phyloP scores from a whole-genome alignment of 2,113 vertebrate genomes.

The Sorex fumeus region DNA sequence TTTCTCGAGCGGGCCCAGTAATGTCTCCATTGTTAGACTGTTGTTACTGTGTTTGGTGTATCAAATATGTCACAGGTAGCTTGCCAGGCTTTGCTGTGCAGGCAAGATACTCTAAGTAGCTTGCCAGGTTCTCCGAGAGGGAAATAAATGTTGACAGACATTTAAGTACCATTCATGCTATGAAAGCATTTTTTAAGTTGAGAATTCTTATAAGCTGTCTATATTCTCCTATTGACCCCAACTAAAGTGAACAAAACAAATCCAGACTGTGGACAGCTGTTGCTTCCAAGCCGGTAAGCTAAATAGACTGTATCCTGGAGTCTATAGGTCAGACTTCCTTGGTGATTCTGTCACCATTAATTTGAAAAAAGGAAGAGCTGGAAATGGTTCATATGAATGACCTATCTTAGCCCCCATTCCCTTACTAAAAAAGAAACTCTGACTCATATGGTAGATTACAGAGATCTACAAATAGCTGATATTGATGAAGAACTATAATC shows the following conservation, averaged over 20 bases:
- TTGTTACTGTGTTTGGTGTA: too few species aligned
- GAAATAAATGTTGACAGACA: constrained; percentile 29
- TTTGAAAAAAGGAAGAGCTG: background rate
- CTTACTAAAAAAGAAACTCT: background rate
- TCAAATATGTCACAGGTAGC: too few species aligned
- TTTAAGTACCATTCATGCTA: background rate
- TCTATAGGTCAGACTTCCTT: background rate
- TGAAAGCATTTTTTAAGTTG: background rate
- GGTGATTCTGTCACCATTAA: background rate
- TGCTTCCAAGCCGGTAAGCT: background rate
- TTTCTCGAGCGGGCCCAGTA: too few species aligned
- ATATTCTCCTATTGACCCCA: background rate
- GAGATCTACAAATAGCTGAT: background rate
- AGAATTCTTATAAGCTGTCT: background rate
- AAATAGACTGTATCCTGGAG: background rate
- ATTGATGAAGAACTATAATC: background rate
- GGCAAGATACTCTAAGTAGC: too few species aligned
- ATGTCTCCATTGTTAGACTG: too few species aligned
- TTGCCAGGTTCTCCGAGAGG: too few species aligned
- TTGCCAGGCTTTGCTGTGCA: too few species aligned
- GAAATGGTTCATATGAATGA: background rate
- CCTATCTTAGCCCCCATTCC: background rate
- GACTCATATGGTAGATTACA: background rate
- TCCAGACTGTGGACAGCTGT: background rate
- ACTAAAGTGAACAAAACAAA: background rate